Conservation (phyloP, 1,140 invertebrate species). For the Tribolium madens region DNA sequence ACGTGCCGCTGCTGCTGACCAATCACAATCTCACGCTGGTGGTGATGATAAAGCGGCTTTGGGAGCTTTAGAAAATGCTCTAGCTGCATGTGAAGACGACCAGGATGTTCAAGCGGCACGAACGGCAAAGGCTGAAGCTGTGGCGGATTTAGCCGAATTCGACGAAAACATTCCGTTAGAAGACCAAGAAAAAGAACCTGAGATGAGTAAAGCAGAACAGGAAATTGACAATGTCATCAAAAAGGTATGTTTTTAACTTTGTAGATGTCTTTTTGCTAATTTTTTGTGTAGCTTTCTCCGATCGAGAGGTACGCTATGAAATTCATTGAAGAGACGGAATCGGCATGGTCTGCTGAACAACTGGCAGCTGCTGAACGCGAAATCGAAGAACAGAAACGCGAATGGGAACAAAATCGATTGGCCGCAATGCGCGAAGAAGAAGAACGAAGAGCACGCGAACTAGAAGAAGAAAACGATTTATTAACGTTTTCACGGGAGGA, state of each 20-base stretch:
- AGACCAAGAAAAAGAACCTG: constrained; percentile 73
- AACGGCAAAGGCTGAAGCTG: constrained; percentile 91
- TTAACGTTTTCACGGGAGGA: constrained; percentile 81
- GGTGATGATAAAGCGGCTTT: constrained; percentile 73
- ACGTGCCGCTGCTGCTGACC: constrained; percentile 53
- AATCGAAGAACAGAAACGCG: constrained; percentile 90
- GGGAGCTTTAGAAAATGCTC: constrained; percentile 82
- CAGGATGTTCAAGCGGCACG: constrained; percentile 92
- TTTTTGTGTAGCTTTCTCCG: constrained; percentile 79
- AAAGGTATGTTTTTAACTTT: constrained; percentile 72
- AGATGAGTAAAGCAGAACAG: constrained; percentile 84
- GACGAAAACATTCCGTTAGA: constrained; percentile 96
- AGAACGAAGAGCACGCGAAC: constrained; percentile 72
- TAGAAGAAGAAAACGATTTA: constrained; percentile 74
- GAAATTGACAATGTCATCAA: constrained; percentile 86
- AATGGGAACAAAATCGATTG: constrained; percentile 92
- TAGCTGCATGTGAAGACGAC: constrained; percentile 95
- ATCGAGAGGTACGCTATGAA: constrained; percentile 95
- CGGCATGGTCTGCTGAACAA: constrained; percentile 86
- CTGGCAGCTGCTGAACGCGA: constrained; percentile 90
- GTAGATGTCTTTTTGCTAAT: constrained; percentile 1
- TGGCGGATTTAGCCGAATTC: constrained; percentile 94
- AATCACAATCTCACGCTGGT: constrained; percentile 5
- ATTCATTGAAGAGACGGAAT: constrained; percentile 89
- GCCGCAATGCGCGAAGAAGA: constrained; percentile 81